phyloP scores from a whole-genome alignment of 1,140 invertebrate species.

The Sipha flava region DNA sequence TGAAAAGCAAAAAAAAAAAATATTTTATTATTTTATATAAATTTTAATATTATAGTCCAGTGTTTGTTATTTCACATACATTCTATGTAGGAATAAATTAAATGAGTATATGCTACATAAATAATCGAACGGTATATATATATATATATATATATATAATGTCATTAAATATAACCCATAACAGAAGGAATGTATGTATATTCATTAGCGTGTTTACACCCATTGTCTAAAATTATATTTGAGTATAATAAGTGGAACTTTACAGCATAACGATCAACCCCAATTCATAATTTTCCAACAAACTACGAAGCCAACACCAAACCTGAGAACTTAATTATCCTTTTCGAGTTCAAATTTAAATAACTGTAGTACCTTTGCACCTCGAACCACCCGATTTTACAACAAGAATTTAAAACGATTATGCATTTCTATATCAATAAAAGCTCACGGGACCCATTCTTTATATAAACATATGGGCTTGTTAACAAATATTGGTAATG shows the following conservation, averaged over 20 bases:
- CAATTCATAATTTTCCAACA: not conserved
- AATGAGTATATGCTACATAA: not conserved
- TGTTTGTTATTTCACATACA: not conserved
- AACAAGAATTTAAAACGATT: not conserved
- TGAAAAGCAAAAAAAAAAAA: not conserved
- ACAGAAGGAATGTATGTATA: not conserved
- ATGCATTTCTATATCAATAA: conserved; percentile 2
- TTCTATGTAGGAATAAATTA: not conserved
- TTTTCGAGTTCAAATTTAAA: conserved; percentile 21
- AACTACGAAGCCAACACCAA: not conserved
- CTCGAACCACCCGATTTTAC: not conserved
- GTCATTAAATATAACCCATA: not conserved
- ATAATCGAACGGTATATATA: not conserved
- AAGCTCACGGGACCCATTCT: not conserved
- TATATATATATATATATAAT: not conserved
- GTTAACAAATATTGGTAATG: not conserved
- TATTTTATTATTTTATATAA: not conserved
- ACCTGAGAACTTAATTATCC: conserved; percentile 17
- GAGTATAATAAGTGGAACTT: not conserved
- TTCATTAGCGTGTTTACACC: conserved; percentile 16
- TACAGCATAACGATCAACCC: conserved; percentile 13
- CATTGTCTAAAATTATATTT: conserved; percentile 19
- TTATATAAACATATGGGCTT: not conserved
- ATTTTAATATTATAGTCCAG: not conserved
- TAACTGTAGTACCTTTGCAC: not conserved